These are phyloP conservation scores for Eupithecia abbreviata DNA, from an alignment of 2,888 invertebrate genomes.

Conservation along the genomic window DNA sequence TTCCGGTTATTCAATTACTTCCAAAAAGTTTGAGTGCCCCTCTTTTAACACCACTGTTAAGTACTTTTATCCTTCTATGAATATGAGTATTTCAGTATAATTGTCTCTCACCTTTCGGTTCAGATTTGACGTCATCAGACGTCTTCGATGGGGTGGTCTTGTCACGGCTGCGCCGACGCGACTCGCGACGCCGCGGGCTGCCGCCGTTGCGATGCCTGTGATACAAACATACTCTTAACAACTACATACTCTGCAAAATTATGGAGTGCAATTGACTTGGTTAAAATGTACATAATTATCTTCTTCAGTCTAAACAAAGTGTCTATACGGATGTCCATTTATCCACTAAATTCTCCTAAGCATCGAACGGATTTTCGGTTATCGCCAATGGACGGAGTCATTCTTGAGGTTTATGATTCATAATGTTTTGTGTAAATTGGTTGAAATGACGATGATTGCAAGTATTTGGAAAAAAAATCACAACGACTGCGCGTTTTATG, in stretches of 20 bases:
- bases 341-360: too few species aligned
- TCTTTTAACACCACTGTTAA: background rate
- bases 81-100: background rate
- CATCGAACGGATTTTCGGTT: too few species aligned
- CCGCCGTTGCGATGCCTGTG: constrained; percentile 76
- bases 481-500: too few species aligned
- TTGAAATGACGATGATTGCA: background rate
- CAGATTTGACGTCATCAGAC: constrained; percentile 68
- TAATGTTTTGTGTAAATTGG: background rate
- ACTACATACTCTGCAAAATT: background rate
- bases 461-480: too few species aligned
- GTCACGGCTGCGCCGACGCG: constrained; percentile 67
- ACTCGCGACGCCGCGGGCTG: constrained; percentile 67
- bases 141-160: constrained; percentile 58
- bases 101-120: constrained; percentile 65
- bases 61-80: background rate
- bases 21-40: background rate
- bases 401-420: background rate
- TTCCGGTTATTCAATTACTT: background rate
- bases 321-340: too few species aligned
- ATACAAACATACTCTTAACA: background rate
- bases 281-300: background rate
- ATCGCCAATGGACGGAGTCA: background rate
- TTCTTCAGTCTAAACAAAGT: background rate
- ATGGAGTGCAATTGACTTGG: background rate